Evolutionary conservation across 2,888 invertebrate genomes (phyloP).

Genomic region (Cephus rjabovi): DNA sequence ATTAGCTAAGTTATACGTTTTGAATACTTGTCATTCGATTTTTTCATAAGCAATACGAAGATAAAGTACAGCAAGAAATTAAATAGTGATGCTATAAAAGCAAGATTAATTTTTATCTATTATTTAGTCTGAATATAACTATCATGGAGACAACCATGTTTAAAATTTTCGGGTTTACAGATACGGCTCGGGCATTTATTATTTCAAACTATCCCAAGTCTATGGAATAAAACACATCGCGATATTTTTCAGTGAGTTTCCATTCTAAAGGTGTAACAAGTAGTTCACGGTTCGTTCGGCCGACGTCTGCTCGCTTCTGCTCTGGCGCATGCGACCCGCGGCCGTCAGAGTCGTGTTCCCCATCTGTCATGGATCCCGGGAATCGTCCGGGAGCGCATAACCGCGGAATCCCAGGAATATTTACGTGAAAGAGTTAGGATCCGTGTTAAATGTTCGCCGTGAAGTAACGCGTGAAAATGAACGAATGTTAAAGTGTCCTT

Average conservation of each 20-base stretch:
- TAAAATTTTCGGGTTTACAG: neutral
- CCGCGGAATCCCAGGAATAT: slow-evolving; percentile 51
- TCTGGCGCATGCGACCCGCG: slow-evolving; percentile 53
- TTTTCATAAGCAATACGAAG: neutral
- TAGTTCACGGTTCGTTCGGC: neutral
- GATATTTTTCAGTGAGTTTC: neutral
- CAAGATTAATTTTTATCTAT: neutral
- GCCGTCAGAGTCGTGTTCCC: slow-evolving; percentile 31
- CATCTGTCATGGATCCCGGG: slow-evolving; percentile 63
- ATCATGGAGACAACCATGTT: neutral
- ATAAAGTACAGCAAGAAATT: neutral
- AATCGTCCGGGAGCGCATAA: slow-evolving; percentile 56
- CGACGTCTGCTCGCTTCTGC: slow-evolving; percentile 35
- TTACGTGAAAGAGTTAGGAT: slow-evolving; percentile 41
- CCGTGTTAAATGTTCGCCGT: slow-evolving; percentile 23
- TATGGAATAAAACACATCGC: neutral
- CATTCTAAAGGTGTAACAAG: neutral
- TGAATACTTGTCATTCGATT: neutral
- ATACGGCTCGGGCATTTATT: neutral
- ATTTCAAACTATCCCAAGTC: neutral
- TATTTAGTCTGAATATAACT: neutral
- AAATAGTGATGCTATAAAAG: no score
- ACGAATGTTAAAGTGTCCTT: slow-evolving; percentile 34
- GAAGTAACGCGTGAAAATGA: slow-evolving; percentile 25
- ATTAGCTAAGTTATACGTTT: neutral